A percentile compares a stretch with the other conserved stretches of the same genome.
Conservation (phyloP, 1,140 invertebrate genomes). For the Psilanteris sp. region DNA sequence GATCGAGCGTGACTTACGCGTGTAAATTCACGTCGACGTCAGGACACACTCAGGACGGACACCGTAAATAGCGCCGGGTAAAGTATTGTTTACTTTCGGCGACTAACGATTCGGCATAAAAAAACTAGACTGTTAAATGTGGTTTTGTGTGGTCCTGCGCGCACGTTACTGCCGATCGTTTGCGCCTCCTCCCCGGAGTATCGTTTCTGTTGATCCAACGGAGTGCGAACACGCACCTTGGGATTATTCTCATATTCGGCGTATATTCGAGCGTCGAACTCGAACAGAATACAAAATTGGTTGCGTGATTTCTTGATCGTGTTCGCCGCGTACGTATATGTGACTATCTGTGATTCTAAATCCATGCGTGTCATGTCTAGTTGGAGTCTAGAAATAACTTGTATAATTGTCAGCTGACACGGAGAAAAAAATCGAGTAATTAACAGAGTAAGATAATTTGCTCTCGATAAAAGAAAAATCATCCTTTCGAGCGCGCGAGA, state of each 20-base stretch:
- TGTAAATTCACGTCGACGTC: constrained; percentile 6
- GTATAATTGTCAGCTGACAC: too few species aligned
- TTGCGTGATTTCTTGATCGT: constrained; percentile 12
- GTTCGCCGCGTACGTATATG: too few species aligned
- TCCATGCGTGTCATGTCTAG: too few species aligned
- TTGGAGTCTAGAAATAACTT: too few species aligned
- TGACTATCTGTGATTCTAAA: too few species aligned
- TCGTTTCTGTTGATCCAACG: constrained; percentile 28
- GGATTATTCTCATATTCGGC: constrained; percentile 18
- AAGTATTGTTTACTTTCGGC: constrained; percentile 17
- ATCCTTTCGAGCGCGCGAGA: too few species aligned
- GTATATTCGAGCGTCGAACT: constrained; percentile 5
- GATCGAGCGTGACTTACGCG: constrained; percentile 14
- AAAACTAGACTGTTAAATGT: too few species aligned
- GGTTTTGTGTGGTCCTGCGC: not conserved
- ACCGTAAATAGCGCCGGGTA: not conserved
- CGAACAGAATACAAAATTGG: constrained; percentile 2
- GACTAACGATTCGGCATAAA: constrained; percentile 1
- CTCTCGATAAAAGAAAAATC: too few species aligned
- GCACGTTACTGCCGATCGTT: not conserved
- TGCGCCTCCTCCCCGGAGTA: constrained; percentile 8
- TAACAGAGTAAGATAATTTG: too few species aligned
- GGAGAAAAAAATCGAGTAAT: too few species aligned
- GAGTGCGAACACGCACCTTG: constrained; percentile 23
- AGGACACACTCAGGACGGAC: not conserved